phyloP scores from a whole-genome alignment of 35 echinoderm and acorn worm genomes.

The Lytechinus variegatus region DNA sequence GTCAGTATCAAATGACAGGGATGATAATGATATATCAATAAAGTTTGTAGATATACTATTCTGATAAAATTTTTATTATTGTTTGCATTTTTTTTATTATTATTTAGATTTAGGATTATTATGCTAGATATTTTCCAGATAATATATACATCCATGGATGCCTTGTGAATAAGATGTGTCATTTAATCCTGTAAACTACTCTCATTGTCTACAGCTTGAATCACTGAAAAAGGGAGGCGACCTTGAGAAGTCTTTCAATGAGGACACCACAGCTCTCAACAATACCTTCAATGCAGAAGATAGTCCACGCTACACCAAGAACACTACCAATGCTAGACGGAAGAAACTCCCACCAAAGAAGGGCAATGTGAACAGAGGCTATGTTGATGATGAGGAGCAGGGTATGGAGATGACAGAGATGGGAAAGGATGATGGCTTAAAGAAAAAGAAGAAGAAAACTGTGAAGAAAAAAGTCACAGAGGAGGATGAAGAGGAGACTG shows the following conservation, averaged over 20 bases:
- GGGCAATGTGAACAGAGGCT: conserved; percentile 75
- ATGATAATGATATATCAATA: no score
- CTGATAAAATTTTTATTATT: no score
- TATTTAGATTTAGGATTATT: no score
- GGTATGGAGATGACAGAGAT: background rate
- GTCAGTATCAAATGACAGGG: no score
- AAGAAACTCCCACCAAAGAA: conserved; percentile 85
- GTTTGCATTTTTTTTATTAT: no score
- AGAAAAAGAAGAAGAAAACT: conserved; percentile 70
- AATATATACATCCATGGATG: no score
- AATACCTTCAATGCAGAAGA: conserved; percentile 85
- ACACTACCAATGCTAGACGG: conserved; percentile 76
- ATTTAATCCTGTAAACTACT: background rate
- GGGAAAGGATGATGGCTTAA: conserved; percentile 49
- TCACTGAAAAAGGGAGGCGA: conserved; percentile 73
- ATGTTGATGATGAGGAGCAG: conserved; percentile 64
- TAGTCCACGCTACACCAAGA: conserved; percentile 84
- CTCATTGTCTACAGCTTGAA: conserved; percentile 65
- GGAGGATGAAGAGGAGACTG: conserved; percentile 47
- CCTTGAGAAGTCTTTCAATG: conserved; percentile 59
- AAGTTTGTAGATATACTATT: no score
- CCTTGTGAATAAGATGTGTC: no score
- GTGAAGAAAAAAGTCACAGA: conserved; percentile 61
- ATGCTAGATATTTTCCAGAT: no score
- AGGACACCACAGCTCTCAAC: conserved; percentile 65